Conservation (phyloP, 2,888 invertebrate genomes). For the Epinotia bilunana region DNA sequence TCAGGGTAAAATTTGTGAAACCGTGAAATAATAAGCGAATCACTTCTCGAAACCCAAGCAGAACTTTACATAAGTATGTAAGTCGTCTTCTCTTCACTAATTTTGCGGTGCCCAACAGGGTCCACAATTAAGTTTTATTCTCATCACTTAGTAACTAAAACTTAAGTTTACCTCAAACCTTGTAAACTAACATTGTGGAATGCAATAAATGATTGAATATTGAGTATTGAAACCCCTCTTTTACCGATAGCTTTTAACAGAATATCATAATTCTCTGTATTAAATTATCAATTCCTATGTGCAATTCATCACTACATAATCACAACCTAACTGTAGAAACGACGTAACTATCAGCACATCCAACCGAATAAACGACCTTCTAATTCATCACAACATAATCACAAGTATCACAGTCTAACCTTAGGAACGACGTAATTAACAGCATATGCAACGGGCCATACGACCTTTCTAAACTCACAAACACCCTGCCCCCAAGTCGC, state of each 20-base stretch:
- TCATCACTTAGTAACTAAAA: too few species aligned
- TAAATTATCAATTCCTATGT: neutral
- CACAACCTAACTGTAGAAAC: neutral
- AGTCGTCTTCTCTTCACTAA: too few species aligned
- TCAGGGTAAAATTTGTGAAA: neutral
- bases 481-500: neutral
- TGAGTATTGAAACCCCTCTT: too few species aligned
- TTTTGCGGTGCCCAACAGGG: too few species aligned
- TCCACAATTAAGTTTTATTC: too few species aligned
- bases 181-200: too few species aligned
- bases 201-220: too few species aligned
- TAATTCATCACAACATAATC: neutral
- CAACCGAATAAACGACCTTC: too few species aligned
- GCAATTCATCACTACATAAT: neutral
- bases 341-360: neutral
- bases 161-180: too few species aligned
- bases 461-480: neutral
- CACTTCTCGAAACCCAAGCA: accelerated
- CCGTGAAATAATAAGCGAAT: neutral
- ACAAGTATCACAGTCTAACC: neutral
- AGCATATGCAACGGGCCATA: neutral
- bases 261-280: neutral
- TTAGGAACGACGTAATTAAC: neutral
- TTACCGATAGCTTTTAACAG: neutral
- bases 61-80: too few species aligned